Evolutionary conservation across 2,888 invertebrate species (phyloP).

Genomic region (Drosophila parthenogenetica): DNA sequence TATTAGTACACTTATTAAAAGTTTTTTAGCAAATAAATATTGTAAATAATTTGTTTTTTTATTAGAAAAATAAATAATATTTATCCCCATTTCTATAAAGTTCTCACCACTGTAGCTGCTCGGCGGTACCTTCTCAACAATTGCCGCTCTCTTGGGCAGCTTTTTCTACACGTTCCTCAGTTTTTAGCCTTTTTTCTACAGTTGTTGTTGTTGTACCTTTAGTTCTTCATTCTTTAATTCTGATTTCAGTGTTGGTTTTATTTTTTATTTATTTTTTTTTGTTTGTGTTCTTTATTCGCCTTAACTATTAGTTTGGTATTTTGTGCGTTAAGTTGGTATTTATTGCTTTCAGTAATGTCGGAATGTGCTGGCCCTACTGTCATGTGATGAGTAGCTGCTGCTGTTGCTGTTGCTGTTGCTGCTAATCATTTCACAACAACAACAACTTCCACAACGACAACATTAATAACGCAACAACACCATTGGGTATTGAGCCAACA

Average conservation of each 20-base stretch:
- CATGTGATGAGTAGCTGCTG: conserved; percentile 68
- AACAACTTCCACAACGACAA: conserved; percentile 32
- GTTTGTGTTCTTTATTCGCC: conserved; percentile 57
- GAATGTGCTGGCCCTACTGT: conserved; percentile 76
- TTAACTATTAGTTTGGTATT: conserved; percentile 82
- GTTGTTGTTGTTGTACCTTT: not conserved
- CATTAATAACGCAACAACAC: conserved; percentile 55
- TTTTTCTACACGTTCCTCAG: conserved; percentile 24
- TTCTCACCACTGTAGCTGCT: conserved; percentile 17
- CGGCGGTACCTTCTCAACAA: conserved; percentile 35
- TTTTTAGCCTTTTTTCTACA: conserved; percentile 18
- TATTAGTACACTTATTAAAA: no score
- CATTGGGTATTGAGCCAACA: conserved; percentile 53
- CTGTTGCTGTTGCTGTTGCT: conserved; percentile 52
- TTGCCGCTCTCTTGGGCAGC: conserved; percentile 50
- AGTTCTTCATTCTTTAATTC: conserved; percentile 14
- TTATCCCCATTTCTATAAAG: no score
- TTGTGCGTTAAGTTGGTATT: conserved; percentile 84
- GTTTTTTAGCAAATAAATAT: no score
- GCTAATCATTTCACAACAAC: conserved; percentile 75
- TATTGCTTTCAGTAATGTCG: conserved; percentile 83
- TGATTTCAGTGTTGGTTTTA: conserved; percentile 17
- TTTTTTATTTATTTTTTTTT: conserved; percentile 26
- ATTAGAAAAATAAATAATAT: no score
- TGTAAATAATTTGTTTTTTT: no score